phyloP scores from a whole-genome alignment of 2,888 invertebrate species.

The Keiferia lycopersicella region DNA sequence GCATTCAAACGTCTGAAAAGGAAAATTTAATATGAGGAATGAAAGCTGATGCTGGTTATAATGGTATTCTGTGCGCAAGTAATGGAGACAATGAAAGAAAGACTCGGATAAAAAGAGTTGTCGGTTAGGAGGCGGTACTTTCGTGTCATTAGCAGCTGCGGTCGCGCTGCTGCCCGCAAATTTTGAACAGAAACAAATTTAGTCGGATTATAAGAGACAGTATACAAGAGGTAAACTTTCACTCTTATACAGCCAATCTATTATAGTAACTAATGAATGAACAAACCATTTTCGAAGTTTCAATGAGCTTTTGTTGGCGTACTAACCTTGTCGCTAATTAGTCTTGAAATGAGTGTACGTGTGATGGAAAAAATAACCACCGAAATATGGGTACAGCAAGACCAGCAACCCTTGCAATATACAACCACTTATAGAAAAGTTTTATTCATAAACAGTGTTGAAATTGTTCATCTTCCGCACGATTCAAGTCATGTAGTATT shows the following conservation, averaged over 20 bases:
- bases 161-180: constrained; percentile 55
- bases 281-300: constrained; percentile 51
- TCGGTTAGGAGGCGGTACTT: constrained; percentile 57
- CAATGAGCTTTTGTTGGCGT: constrained; percentile 52
- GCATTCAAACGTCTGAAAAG: constrained; percentile 15
- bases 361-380: constrained; percentile 5
- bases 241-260: constrained; percentile 59
- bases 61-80: constrained; percentile 23
- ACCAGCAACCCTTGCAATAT: background rate
- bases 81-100: constrained; percentile 30
- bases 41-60: constrained; percentile 27
- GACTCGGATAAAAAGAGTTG: constrained; percentile 44
- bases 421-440: background rate
- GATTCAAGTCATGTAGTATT: constrained; percentile 6
- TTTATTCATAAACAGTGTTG: background rate
- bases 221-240: constrained; percentile 64
- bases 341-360: constrained; percentile 39
- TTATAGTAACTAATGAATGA: constrained; percentile 62
- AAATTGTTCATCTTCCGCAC: background rate
- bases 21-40: constrained; percentile 21
- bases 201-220: constrained; percentile 53
- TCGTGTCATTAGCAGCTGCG: constrained; percentile 71
- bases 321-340: constrained; percentile 48
- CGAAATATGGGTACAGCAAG: no score
- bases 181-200: constrained; percentile 60